A percentile compares a stretch with the other conserved stretches of the same genome.
These are phyloP conservation scores for Drosophila ambigua DNA, from an alignment of 1,140 invertebrate species.

Conservation along the genomic window DNA sequence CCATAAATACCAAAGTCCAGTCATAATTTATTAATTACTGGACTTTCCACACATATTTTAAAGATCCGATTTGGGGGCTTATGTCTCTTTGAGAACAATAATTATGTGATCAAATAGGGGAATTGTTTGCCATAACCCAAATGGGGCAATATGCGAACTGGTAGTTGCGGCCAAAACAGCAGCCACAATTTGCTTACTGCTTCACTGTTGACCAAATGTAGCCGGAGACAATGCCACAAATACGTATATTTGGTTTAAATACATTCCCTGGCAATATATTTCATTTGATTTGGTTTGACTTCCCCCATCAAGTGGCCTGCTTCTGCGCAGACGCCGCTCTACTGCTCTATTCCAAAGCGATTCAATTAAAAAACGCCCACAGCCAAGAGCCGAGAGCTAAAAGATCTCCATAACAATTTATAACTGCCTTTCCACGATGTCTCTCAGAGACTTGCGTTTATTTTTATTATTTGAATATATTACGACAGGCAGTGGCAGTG, in stretches of 20 bases:
- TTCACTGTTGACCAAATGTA: conserved; percentile 23
- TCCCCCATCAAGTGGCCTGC: conserved; percentile 47
- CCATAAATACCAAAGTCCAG: conserved; percentile 67
- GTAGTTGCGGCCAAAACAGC: conserved; percentile 25
- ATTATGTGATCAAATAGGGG: conserved; percentile 28
- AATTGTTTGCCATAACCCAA: conserved; percentile 12
- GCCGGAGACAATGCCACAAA: conserved; percentile 25
- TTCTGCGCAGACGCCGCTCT: conserved; percentile 19
- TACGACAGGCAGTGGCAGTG: conserved; percentile 41
- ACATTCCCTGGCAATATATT: conserved; percentile 27
- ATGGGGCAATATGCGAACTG: background rate
- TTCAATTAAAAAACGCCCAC: conserved; percentile 79
- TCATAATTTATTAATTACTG: conserved; percentile 79
- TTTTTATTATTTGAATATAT: conserved; percentile 72
- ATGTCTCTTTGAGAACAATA: conserved; percentile 42
- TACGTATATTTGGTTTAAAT: conserved; percentile 20
- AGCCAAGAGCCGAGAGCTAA: conserved; percentile 18
- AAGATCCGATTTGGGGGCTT: conserved; percentile 43
- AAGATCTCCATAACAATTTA: conserved; percentile 76
- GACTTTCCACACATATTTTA: conserved; percentile 76
- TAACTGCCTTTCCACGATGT: conserved; percentile 65
- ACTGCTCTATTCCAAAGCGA: conserved; percentile 49
- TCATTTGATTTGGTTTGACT: conserved; percentile 58
- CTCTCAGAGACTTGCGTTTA: conserved; percentile 48
- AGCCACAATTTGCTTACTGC: conserved; percentile 34